Percentiles rank a stretch among this genome's conserved stretches.
Conservation (phyloP, 2,113 vertebrate species). For the Galemys pyrenaicus region DNA sequence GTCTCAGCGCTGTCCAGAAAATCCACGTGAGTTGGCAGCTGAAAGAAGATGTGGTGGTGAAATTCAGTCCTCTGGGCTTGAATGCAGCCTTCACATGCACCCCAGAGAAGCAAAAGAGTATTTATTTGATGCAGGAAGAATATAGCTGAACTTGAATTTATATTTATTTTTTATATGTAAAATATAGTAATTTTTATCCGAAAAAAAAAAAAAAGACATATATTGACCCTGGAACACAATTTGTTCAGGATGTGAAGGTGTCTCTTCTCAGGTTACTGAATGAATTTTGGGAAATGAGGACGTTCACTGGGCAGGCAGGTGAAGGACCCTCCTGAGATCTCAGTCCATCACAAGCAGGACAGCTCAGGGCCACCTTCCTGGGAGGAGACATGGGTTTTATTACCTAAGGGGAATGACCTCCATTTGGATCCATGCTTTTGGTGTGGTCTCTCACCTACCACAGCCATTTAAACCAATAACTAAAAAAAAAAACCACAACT, state of each 20-base stretch:
- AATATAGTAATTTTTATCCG: not conserved
- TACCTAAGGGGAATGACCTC: not conserved
- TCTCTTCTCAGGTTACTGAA: fast-evolving
- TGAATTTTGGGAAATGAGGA: fast-evolving
- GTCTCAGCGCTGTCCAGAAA: not conserved
- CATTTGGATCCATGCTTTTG: not conserved
- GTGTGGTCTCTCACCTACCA: not conserved
- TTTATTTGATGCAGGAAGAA: not conserved
- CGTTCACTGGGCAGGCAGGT: too few relatives aligned
- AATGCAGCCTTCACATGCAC: not conserved
- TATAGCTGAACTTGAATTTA: not conserved
- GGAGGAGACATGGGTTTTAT: fast-evolving
- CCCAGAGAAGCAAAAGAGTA: not conserved
- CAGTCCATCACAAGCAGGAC: fast-evolving
- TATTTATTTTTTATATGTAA: not conserved
- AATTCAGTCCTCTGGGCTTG: not conserved
- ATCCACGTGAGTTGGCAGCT: not conserved
- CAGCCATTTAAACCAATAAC: not conserved
- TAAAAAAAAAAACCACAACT: not conserved
- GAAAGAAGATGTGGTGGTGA: not conserved
- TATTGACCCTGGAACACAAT: not conserved
- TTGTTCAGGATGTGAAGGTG: not conserved
- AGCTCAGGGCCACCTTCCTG: not conserved
- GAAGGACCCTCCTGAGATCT: too few relatives aligned
- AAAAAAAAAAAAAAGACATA: not conserved